Evolutionary conservation across 2,797 vertebrate species (phyloP), one percentile per base, ranked within the genome.

Genomic region (Diglossa cyanea): DNA sequence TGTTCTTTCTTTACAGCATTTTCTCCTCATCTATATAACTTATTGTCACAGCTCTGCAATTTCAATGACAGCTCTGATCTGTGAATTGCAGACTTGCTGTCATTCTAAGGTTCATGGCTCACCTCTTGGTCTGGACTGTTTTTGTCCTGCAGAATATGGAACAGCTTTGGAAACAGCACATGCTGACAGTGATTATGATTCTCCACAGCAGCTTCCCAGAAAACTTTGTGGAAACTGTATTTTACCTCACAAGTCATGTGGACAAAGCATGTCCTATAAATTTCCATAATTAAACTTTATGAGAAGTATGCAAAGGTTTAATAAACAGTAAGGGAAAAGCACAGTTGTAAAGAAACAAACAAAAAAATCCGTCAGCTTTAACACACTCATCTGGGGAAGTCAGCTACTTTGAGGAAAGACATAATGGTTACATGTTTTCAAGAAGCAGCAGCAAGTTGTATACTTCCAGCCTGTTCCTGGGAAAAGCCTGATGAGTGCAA

Each of bases 401-500:
- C 42, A 68, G 39, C 37, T 72, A 47, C 68, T 63, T n/a, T 28
- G 30, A 92, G 73, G 39, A 90, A 21, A 71, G 51, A 71, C 26
- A 55, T 51, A 74, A 78, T 74, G 57, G 54, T 50, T 75, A 28
- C 39, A 13, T 0, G 26, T 63, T 84, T 90, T 80, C 71, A 92
- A 60, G 82, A 75, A 86, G 65, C 26, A 93, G 60, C 25, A 80
- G 71, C 67, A 92, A 87, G 65, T 45, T 93, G 39, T 11, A 50
- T 62, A 63, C 84, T 95, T 92, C 55, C 65, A 91, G 50, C 4
- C 10, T 33, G 45, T 84, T 95, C 67, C 74, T 55, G 58, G 61
- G 83, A 93, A 88, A 93, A 94, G 13, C 31, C 65, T 77, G 62
- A 72, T 61, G 93, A 89, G 93, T 40, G 70, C 75, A 83, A 90